Base-by-base conservation (phyloP, 2,888 invertebrate genomes). In the Drosophila greeni region DNA sequence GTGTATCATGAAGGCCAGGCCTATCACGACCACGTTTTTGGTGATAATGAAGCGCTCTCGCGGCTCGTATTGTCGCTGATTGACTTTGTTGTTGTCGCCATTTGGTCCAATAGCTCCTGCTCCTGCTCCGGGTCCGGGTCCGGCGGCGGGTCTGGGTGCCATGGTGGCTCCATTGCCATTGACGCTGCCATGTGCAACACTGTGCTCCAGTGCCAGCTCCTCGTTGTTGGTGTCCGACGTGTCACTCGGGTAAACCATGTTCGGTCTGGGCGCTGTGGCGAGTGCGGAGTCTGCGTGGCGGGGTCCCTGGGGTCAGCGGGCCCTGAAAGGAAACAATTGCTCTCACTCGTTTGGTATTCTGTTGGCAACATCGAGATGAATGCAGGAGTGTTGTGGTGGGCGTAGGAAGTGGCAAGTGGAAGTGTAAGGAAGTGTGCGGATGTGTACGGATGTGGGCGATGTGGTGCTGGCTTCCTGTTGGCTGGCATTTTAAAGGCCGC, bases 1-100 rank as follows among this genome's bases (percentile, higher is more conserved):
- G 75, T 96, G 94, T 76, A 97, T 92, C 93, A 97, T 94, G 89
- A 97, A 97, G 0, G 96, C 96, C 66, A 95, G 90, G 2, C 97
- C 95, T 52, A 97, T 92, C 36, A 96, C 91, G 68, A 95, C 89
- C 42, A 97, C 93, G 88, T 97, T 97, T 82, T 94, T 94, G 86
- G 95, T 92, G 82, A 97, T 96, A 45, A 95, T 91, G 90, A 93
- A 92, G 89, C 92, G 91, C 85, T 95, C 95, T 26, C 91, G 89
- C 2, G 91, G 90, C 18, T 90, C 90, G 73, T 91, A 92, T 4
- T 76, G 72, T 2, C 72, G 71, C 55, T 72, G 71, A 62, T 51
- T 75, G 39, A 45, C 47, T 52, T 72, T 72, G 42, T 24, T 72
- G 42, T 24, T 48, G 31, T 67, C 66, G 1, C 59, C 79, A 45